Conservation (phyloP, 2,113 vertebrate species). For the Hydrolagus affinis region DNA sequence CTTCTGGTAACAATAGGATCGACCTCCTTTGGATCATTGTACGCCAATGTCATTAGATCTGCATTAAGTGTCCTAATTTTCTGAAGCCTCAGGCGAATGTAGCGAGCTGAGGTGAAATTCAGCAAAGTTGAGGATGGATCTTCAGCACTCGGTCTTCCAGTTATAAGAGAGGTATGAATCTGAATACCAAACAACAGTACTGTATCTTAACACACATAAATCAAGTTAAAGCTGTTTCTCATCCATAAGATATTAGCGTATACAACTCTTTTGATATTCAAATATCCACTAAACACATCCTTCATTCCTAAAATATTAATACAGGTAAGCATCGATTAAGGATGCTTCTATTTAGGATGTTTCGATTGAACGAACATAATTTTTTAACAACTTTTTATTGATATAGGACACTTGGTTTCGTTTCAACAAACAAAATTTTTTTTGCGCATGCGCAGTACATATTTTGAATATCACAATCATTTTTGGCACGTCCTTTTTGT, state of each 20-base stretch:
- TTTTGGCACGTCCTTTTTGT: too few relatives aligned
- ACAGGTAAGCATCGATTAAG: too few relatives aligned
- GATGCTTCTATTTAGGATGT: too few relatives aligned
- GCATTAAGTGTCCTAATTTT: constrained; percentile 89
- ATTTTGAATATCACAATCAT: too few relatives aligned
- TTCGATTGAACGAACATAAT: too few relatives aligned
- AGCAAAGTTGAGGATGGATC: constrained; percentile 77
- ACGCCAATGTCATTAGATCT: constrained; percentile 88
- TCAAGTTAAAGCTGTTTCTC: not conserved
- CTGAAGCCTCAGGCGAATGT: constrained; percentile 81
- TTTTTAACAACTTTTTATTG: too few relatives aligned
- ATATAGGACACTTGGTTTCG: too few relatives aligned
- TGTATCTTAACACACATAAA: not conserved
- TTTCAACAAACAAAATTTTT: too few relatives aligned
- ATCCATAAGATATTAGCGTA: not conserved
- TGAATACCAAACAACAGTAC: constrained; percentile 40
- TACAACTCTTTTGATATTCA: not conserved
- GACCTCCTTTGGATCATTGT: constrained; percentile 70
- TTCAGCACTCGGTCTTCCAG: constrained; percentile 86
- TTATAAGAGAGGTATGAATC: constrained; percentile 95
- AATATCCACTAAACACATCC: not conserved
- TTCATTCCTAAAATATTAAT: not conserved
- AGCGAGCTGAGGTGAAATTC: constrained; percentile 89
- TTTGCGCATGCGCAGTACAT: too few relatives aligned
- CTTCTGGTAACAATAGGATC: constrained; percentile 88